phyloP scores from a whole-genome alignment of 2,888 invertebrate species.

The Rhorus exstirpatorius region DNA sequence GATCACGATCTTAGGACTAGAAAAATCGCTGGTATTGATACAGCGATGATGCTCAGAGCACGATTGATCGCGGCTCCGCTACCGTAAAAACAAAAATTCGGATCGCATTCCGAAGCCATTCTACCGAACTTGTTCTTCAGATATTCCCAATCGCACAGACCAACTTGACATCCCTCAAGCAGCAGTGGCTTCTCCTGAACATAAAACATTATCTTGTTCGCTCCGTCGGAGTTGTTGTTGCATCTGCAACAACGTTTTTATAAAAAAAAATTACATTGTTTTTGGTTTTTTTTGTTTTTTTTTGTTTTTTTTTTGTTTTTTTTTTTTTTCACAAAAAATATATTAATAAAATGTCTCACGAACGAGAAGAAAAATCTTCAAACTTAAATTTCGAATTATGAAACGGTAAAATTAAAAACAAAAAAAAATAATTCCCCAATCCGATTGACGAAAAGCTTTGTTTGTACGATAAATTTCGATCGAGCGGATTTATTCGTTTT shows the following conservation, averaged over 20 bases:
- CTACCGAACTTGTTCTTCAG: slow-evolving; percentile 88
- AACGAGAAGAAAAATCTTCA: too few relatives aligned
- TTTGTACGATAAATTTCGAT: too few relatives aligned
- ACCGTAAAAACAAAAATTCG: slow-evolving; percentile 87
- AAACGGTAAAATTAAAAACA: too few relatives aligned
- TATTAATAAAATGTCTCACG: too few relatives aligned
- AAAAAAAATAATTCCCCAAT: too few relatives aligned
- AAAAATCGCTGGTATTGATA: slow-evolving; percentile 48
- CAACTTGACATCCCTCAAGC: slow-evolving; percentile 91
- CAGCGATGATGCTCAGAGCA: slow-evolving; percentile 33
- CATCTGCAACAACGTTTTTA: slow-evolving; percentile 86
- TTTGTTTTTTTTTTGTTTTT: too few relatives aligned
- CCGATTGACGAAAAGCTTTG: too few relatives aligned
- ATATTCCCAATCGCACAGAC: slow-evolving; percentile 92
- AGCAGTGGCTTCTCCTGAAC: slow-evolving; percentile 91
- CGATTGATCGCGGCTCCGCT: slow-evolving; percentile 74
- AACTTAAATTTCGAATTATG: too few relatives aligned
- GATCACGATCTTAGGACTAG: neutral
- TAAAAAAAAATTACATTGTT: neutral
- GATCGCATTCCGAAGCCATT: slow-evolving; percentile 87
- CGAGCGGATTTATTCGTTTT: too few relatives aligned
- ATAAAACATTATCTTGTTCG: slow-evolving; percentile 89
- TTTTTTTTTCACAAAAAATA: too few relatives aligned
- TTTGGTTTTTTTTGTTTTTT: too few relatives aligned
- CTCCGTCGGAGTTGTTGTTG: slow-evolving; percentile 81